Evolutionary conservation across 2,797 vertebrate species (phyloP).

Genomic region (Sebastes nivosus): DNA sequence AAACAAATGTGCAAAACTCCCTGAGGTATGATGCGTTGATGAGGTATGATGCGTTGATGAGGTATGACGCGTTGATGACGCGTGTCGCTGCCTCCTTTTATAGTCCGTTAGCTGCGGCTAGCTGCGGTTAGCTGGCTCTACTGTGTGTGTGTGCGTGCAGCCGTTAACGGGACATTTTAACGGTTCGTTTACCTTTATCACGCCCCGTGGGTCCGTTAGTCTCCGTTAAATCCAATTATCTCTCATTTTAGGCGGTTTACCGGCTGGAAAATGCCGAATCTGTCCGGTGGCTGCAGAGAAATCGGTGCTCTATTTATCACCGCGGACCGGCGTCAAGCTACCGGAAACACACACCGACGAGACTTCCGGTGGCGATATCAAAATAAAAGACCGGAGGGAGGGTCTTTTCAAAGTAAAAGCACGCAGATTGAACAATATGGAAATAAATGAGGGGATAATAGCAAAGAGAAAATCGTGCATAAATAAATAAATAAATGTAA

Average conservation of each 20-base stretch:
- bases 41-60: too few species aligned
- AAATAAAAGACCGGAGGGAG: background rate
- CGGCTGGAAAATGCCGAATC: background rate
- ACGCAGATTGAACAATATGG: background rate
- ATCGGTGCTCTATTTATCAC: background rate
- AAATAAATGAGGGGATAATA: too few species aligned
- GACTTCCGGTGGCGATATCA: background rate
- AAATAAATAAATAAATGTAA: too few species aligned
- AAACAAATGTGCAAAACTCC: too few species aligned
- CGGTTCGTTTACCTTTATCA: slow-evolving; percentile 23
- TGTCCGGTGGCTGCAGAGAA: background rate
- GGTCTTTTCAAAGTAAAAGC: background rate
- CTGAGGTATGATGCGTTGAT: too few species aligned
- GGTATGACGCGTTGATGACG: too few species aligned
- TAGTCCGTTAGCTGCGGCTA: slow-evolving; percentile 21
- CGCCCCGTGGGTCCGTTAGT: slow-evolving; percentile 1
- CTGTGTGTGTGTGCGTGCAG: background rate
- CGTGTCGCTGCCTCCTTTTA: too few species aligned
- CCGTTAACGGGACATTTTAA: background rate
- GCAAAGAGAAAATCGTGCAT: too few species aligned
- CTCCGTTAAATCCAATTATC: slow-evolving; percentile 16
- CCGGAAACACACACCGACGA: background rate
- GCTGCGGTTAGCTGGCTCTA: slow-evolving; percentile 31
- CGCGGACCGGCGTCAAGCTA: slow-evolving; percentile 1
- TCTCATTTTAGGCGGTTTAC: background rate